These are phyloP conservation scores for Mesembrinibis cayennensis DNA, from an alignment of 2,113 vertebrate species.

Conservation along the genomic window DNA sequence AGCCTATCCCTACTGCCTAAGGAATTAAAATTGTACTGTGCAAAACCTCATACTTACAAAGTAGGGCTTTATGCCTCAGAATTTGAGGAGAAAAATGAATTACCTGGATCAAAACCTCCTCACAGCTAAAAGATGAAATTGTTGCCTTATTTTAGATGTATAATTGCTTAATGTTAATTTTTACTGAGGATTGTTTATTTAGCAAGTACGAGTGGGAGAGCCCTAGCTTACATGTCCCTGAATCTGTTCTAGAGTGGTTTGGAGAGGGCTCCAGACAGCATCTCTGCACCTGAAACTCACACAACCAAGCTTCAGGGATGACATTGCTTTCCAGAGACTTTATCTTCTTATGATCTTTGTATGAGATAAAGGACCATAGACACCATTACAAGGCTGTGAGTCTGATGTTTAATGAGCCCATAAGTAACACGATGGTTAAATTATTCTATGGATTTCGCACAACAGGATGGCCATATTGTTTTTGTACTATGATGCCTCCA, in stretches of 20 bases:
- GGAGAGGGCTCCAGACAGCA: neutral
- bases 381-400: neutral
- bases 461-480: neutral
- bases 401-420: neutral
- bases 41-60: neutral
- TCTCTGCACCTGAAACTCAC: neutral
- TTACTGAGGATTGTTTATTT: neutral
- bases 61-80: neutral
- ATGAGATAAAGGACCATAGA: neutral
- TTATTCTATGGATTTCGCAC: neutral
- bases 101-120: neutral
- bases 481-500: neutral
- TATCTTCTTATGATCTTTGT: neutral
- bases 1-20: neutral
- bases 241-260: neutral
- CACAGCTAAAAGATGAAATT: neutral
- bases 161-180: neutral
- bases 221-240: neutral
- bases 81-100: neutral
- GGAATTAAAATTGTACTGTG: neutral
- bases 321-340: neutral
- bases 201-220: neutral
- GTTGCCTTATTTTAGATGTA: neutral
- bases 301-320: neutral
- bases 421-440: neutral